phyloP scores from a whole-genome alignment of 2,888 invertebrate species.

The Tetrapedia diversipes region DNA sequence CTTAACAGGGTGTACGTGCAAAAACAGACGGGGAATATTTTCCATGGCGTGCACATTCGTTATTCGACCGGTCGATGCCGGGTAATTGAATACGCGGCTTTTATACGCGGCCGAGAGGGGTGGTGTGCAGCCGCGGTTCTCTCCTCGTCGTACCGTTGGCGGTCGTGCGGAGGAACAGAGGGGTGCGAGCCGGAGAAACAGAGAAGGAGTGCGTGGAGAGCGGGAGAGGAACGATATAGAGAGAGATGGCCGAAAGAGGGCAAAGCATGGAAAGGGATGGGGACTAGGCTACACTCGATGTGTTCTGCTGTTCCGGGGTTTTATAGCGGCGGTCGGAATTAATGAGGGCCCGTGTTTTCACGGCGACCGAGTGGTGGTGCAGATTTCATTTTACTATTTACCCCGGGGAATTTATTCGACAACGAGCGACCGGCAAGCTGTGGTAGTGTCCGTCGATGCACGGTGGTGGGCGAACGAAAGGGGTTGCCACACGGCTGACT shows the following conservation, averaged over 20 bases:
- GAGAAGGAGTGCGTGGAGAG: not conserved
- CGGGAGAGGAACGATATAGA: not conserved
- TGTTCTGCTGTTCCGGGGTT: conserved; percentile 72
- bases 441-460: conserved; percentile 39
- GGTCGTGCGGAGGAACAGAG: conserved; percentile 22
- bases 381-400: conserved; percentile 78
- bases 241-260: conserved; percentile 21
- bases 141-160: conserved; percentile 13
- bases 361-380: conserved; percentile 71
- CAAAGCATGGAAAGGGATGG: conserved; percentile 44
- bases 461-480: conserved; percentile 16
- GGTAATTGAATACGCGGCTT: conserved; percentile 78
- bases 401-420: conserved; percentile 74
- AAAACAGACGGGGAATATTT: conserved; percentile 72
- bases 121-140: conserved; percentile 52
- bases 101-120: conserved; percentile 70
- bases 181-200: conserved; percentile 4
- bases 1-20: conserved; percentile 49
- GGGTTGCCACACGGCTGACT: conserved; percentile 29
- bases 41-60: conserved; percentile 76
- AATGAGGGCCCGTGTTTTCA: conserved; percentile 77
- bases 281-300: conserved; percentile 63
- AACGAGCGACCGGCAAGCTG: conserved; percentile 52
- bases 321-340: conserved; percentile 75
- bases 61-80: conserved; percentile 76